Evolutionary conservation across 2,797 vertebrate genomes (phyloP).

Genomic region (Acanthurus tractus): DNA sequence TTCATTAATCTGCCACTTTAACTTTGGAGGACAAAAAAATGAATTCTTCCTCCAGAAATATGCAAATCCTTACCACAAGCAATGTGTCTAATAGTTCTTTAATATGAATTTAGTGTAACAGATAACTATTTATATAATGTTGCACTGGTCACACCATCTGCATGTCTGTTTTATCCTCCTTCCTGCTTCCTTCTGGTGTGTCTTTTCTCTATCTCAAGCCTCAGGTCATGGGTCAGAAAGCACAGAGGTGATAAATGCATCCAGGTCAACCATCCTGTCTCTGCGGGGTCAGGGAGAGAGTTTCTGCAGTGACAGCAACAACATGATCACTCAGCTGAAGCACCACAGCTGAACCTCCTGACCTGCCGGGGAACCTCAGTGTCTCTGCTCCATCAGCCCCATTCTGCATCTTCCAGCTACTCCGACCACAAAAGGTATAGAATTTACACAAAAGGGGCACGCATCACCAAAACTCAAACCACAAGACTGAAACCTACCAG

Average conservation of each 20-base stretch:
- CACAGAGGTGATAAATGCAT: slow-evolving; percentile 80
- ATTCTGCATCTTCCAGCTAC: slow-evolving; percentile 22
- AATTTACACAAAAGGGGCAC: not conserved
- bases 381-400: slow-evolving; percentile 37
- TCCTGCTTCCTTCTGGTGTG: slow-evolving; percentile 6
- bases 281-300: slow-evolving; percentile 54
- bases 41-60: not conserved
- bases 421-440: slow-evolving; percentile 13
- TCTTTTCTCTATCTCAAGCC: slow-evolving; percentile 46
- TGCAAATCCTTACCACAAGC: not conserved
- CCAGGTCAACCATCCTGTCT: slow-evolving; percentile 77
- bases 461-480: not conserved
- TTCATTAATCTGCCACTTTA: slow-evolving; percentile 18
- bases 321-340: slow-evolving; percentile 69
- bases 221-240: slow-evolving; percentile 68
- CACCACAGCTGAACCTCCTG: slow-evolving; percentile 52
- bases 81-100: not conserved
- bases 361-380: slow-evolving; percentile 36
- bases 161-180: slow-evolving; percentile 14
- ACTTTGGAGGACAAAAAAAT: slow-evolving; percentile 3
- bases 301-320: slow-evolving; percentile 74
- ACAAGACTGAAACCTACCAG: not conserved
- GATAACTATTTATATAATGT: slow-evolving; percentile 15
- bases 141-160: slow-evolving; percentile 5
- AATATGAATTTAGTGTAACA: slow-evolving; percentile 6